Evolutionary conservation across 2,888 invertebrate species (phyloP).

Genomic region (Ryuthela nishihirai): DNA sequence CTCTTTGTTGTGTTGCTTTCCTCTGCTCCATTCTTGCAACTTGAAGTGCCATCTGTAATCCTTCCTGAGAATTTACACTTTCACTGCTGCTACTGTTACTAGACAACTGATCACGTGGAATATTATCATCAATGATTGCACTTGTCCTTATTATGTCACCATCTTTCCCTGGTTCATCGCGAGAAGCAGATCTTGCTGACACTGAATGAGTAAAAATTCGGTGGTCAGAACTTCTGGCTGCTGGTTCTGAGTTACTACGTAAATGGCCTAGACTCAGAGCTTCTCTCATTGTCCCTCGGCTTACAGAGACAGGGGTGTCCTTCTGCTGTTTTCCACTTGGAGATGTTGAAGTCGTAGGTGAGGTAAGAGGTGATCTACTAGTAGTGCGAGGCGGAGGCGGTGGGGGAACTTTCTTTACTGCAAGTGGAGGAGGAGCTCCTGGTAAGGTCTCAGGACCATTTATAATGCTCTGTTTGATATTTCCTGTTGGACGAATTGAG

Average conservation of each 20-base stretch:
- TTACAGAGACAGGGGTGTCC: too few relatives aligned
- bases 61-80: conserved; percentile 36
- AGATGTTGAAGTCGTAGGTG: conserved; percentile 13
- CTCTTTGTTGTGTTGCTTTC: conserved; percentile 19
- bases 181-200: conserved; percentile 2
- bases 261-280: conserved; percentile 19
- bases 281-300: conserved; percentile 10
- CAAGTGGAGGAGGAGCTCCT: conserved; percentile 3
- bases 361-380: conserved; percentile 29
- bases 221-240: conserved; percentile 13
- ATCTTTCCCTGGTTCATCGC: conserved; percentile 13
- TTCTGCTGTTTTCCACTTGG: conserved; percentile 1
- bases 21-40: conserved; percentile 27
- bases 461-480: neutral
- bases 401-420: conserved; percentile 34
- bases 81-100: conserved; percentile 54
- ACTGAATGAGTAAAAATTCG: conserved; percentile 13
- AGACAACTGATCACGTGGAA: conserved; percentile 30
- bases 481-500: neutral
- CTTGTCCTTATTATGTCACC: conserved; percentile 39
- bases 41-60: conserved; percentile 43
- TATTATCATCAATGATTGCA: conserved; percentile 40
- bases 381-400: conserved; percentile 36
- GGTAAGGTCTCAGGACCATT: neutral
- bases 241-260: conserved; percentile 43